Percentiles rank a stretch among this genome's conserved stretches.
Conservation (phyloP, 2,113 vertebrate genomes). For the Aleadryas rufinucha region DNA sequence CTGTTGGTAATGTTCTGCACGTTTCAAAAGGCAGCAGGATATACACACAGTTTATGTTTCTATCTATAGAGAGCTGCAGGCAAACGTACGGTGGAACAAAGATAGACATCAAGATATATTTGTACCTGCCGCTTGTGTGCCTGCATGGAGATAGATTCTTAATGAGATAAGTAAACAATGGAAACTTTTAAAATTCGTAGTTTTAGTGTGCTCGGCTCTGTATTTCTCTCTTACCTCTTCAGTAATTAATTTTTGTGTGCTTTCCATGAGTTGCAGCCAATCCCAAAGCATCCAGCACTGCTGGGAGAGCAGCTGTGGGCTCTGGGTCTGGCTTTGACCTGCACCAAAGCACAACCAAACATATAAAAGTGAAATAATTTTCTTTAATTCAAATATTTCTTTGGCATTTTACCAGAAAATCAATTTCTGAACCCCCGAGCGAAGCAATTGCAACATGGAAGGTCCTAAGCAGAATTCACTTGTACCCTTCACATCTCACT, state of each 20-base stretch:
- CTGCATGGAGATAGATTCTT: slow-evolving; percentile 57
- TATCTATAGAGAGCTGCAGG: slow-evolving; percentile 68
- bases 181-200: slow-evolving; percentile 72
- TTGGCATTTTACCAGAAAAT: not conserved
- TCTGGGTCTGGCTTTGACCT: not conserved
- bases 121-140: slow-evolving; percentile 60
- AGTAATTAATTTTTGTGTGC: not conserved
- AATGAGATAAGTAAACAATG: slow-evolving; percentile 74
- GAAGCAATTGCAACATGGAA: fast-evolving
- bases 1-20: slow-evolving; percentile 71
- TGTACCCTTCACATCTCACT: fast-evolving
- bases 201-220: not conserved
- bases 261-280: not conserved
- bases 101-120: slow-evolving; percentile 62
- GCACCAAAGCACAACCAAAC: not conserved
- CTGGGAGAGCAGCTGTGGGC: not conserved
- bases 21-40: slow-evolving; percentile 69
- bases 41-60: slow-evolving; percentile 62
- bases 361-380: not conserved
- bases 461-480: not conserved
- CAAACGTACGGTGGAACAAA: slow-evolving; percentile 73
- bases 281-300: not conserved
- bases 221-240: not conserved
- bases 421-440: not conserved
- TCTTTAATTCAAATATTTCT: not conserved